phyloP scores from a whole-genome alignment of 2,113 vertebrate genomes.

The Cygnus buccinator region DNA sequence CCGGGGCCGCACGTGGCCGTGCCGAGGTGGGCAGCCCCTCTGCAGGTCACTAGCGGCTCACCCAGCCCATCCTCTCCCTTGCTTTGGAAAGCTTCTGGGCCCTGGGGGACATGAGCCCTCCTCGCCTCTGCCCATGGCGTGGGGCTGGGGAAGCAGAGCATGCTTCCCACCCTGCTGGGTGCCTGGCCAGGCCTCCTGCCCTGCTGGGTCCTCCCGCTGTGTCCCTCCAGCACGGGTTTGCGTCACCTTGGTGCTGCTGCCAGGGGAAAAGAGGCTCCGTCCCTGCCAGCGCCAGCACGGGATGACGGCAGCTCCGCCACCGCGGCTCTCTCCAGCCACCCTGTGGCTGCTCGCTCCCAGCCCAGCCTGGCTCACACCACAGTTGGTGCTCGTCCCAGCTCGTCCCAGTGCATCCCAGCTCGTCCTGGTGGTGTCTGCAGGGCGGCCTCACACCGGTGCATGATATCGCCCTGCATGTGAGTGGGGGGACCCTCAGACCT shows the following conservation, averaged over 20 bases:
- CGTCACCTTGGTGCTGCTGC: background rate
- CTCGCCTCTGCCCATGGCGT: background rate
- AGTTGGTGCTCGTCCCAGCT: background rate
- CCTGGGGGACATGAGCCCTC: background rate
- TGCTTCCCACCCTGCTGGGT: background rate
- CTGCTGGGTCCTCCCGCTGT: rapidly evolving
- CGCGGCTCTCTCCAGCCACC: constrained; percentile 60
- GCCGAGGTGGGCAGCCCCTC: background rate
- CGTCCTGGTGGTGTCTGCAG: background rate
- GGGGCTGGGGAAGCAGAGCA: background rate
- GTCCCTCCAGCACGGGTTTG: background rate
- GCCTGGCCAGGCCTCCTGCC: background rate
- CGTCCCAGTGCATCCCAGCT: background rate
- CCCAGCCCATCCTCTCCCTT: background rate
- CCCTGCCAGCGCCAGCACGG: background rate
- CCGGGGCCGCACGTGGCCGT: rapidly evolving
- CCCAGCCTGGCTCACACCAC: background rate
- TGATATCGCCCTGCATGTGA: background rate
- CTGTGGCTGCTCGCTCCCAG: constrained; percentile 46
- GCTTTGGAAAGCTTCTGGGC: background rate
- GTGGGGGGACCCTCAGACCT: background rate
- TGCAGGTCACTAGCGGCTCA: background rate
- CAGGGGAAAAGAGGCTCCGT: background rate
- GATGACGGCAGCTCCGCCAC: background rate
- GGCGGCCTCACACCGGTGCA: rapidly evolving